A percentile compares a stretch with the other conserved stretches of the same genome.
Conservation (phyloP, 2,113 vertebrate species). For the Limnothrissa miodon region DNA sequence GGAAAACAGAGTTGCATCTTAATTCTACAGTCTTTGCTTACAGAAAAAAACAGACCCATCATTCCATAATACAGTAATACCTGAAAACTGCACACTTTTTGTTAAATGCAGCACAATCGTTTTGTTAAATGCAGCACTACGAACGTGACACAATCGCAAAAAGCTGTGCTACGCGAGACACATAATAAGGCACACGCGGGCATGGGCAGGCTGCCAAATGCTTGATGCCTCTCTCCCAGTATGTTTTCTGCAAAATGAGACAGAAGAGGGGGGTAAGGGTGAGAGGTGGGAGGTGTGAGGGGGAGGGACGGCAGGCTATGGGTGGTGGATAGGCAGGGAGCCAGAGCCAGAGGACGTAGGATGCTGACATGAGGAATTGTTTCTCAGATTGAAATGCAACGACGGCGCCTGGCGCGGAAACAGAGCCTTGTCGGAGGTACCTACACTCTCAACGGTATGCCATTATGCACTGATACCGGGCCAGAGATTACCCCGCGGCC, state of each 20-base stretch:
- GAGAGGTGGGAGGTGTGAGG: slow-evolving; percentile 10
- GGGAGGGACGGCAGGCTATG: too few relatives aligned
- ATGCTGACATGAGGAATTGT: slow-evolving; percentile 10
- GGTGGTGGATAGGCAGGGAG: slow-evolving; percentile 36
- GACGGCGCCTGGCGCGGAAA: background rate
- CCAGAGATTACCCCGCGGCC: background rate
- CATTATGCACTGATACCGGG: background rate
- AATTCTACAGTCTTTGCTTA: background rate
- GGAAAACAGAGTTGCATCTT: background rate
- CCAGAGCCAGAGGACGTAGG: slow-evolving; percentile 28
- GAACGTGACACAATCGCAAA: background rate
- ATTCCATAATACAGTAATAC: background rate
- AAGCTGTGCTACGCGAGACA: slow-evolving; percentile 3
- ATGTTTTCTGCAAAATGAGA: slow-evolving; percentile 42
- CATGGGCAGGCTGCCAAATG: slow-evolving; percentile 68
- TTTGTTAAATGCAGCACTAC: background rate
- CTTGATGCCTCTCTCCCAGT: slow-evolving; percentile 63
- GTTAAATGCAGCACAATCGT: background rate
- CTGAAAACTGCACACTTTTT: background rate
- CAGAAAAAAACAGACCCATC: background rate
- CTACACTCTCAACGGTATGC: background rate
- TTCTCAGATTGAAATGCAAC: background rate
- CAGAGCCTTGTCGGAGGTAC: background rate
- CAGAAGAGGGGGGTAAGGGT: background rate
- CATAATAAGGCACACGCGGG: slow-evolving; percentile 27